A percentile compares a stretch with the other conserved stretches of the same genome.
Conservation (phyloP, 2,888 invertebrate genomes). For the Xestia sexstrigata region DNA sequence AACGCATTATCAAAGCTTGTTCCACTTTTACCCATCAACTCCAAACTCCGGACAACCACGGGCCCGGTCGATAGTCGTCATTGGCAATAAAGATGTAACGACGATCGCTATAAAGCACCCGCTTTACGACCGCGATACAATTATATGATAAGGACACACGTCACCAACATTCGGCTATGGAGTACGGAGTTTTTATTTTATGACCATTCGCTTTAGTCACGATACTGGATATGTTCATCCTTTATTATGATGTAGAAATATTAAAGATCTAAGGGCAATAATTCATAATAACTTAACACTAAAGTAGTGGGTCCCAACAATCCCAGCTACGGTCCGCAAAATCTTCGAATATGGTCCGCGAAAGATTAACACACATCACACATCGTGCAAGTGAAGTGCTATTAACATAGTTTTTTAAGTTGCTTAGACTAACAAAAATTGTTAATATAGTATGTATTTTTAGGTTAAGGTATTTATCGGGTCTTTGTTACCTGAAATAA, state of each 20-base stretch:
- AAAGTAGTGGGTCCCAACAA: too few relatives aligned
- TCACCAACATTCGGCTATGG: constrained; percentile 33
- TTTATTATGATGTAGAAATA: constrained; percentile 19
- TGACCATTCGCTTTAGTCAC: constrained; percentile 32
- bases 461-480: too few relatives aligned
- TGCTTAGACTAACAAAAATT: too few relatives aligned
- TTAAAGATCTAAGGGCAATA: background rate
- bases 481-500: too few relatives aligned
- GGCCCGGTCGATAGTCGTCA: constrained; percentile 54
- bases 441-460: too few relatives aligned
- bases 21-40: background rate
- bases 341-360: too few relatives aligned
- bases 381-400: too few relatives aligned
- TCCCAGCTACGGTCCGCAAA: too few relatives aligned
- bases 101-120: constrained; percentile 52
- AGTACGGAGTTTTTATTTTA: constrained; percentile 39
- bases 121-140: constrained; percentile 59
- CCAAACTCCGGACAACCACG: constrained; percentile 5
- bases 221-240: constrained; percentile 24
- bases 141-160: constrained; percentile 57
- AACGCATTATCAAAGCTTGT: background rate
- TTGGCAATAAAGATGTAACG: constrained; percentile 64
- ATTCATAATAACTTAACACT: background rate
- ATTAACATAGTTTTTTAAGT: too few relatives aligned
- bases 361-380: too few relatives aligned